phyloP scores from a whole-genome alignment of 2,113 vertebrate species.

The Burhinus oedicnemus region DNA sequence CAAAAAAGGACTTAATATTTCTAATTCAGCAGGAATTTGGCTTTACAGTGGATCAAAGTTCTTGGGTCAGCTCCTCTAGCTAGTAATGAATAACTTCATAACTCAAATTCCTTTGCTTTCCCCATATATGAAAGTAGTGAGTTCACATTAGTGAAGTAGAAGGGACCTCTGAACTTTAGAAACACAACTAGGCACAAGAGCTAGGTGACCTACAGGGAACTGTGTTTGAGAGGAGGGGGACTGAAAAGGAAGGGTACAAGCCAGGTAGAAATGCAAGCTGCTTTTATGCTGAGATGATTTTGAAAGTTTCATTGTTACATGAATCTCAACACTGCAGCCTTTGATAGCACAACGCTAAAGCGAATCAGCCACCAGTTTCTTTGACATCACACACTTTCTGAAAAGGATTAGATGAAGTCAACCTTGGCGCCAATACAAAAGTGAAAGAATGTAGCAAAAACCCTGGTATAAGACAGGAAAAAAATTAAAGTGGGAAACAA shows the following conservation, averaged over 20 bases:
- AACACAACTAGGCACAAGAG: neutral
- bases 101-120: neutral
- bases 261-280: neutral
- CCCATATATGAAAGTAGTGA: neutral
- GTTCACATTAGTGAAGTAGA: neutral
- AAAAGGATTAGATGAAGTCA: neutral
- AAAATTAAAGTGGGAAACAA: neutral
- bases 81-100: neutral
- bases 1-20: neutral
- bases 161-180: neutral
- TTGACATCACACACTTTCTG: neutral
- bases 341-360: neutral
- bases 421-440: neutral
- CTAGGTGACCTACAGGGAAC: neutral
- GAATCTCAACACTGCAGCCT: neutral
- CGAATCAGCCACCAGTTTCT: neutral
- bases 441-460: neutral
- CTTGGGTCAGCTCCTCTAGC: neutral
- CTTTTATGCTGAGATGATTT: neutral
- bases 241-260: neutral
- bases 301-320: neutral
- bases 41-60: neutral
- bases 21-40: neutral
- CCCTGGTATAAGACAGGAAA: neutral
- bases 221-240: neutral